Percentiles rank a stretch among this genome's conserved stretches.
These are phyloP conservation scores for Labia minor DNA, from an alignment of 2,888 invertebrate genomes.

Conservation along the genomic window DNA sequence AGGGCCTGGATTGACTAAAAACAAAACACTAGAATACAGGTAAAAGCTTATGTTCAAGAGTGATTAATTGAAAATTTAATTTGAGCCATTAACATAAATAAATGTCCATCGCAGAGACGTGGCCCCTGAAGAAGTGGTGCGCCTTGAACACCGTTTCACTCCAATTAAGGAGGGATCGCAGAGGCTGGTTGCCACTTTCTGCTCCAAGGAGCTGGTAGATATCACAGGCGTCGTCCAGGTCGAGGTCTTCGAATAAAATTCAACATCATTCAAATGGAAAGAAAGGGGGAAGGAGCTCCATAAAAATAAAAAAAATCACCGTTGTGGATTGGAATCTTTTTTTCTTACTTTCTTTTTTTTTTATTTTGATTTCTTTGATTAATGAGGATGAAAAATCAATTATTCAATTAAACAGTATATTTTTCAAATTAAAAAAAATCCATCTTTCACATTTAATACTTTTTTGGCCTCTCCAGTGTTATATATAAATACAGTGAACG, in stretches of 20 bases:
- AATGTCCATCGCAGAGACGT: constrained; percentile 37
- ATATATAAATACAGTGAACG: too few species aligned
- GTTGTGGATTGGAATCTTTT: too few species aligned
- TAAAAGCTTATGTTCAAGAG: constrained; percentile 22
- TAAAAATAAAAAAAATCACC: too few species aligned
- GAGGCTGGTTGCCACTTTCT: constrained; percentile 58
- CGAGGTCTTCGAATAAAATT: constrained; percentile 38
- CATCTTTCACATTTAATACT: too few species aligned
- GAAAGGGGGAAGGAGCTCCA: too few species aligned
- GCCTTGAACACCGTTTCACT: constrained; percentile 46
- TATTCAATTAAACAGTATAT: too few species aligned
- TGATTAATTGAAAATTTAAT: background rate
- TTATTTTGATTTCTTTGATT: too few species aligned
- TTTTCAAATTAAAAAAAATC: too few species aligned
- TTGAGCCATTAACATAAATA: background rate
- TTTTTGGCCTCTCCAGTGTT: too few species aligned
- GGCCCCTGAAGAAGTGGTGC: constrained; percentile 43
- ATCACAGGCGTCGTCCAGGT: constrained; percentile 54
- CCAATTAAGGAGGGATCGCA: constrained; percentile 54
- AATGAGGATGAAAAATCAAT: too few species aligned
- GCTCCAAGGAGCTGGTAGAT: constrained; percentile 56
- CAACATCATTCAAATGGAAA: too few species aligned
- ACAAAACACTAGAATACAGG: constrained; percentile 45
- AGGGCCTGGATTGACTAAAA: constrained; percentile 53
- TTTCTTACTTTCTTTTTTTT: too few species aligned